These are phyloP conservation scores for Marmota monax DNA, from an alignment of 2,113 vertebrate species.

Conservation along the genomic window DNA sequence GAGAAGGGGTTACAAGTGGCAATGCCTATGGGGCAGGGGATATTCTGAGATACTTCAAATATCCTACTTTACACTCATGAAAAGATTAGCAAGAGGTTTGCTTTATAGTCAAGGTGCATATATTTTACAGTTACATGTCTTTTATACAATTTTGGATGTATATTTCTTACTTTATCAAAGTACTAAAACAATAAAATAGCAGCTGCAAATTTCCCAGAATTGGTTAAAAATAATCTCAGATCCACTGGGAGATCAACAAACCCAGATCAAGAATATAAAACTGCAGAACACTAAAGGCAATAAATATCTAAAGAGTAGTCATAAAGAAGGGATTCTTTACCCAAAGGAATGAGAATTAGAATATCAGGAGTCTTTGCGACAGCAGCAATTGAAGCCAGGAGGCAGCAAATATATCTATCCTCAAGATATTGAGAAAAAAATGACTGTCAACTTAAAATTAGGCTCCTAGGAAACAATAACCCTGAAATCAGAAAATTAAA, in stretches of 20 bases:
- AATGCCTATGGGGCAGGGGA: not conserved
- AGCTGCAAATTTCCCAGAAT: slow-evolving; percentile 10
- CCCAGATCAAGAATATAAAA: not conserved
- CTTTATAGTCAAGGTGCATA: not conserved
- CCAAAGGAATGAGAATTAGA: not conserved
- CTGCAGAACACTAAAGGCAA: not conserved
- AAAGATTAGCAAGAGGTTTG: not conserved
- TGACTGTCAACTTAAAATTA: slow-evolving; percentile 6
- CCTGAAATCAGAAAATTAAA: slow-evolving; percentile 16
- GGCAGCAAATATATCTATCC: not conserved
- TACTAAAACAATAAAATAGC: not conserved
- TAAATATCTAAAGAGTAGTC: not conserved
- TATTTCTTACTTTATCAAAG: not conserved
- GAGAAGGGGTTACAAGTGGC: not conserved
- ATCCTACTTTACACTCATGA: slow-evolving; percentile 10
- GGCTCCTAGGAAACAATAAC: slow-evolving; percentile 3
- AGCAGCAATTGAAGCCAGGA: slow-evolving; percentile 10
- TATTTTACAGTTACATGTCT: too few relatives aligned
- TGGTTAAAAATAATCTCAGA: slow-evolving; percentile 15
- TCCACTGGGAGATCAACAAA: slow-evolving; percentile 7
- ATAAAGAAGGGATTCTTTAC: not conserved
- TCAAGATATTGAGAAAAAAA: slow-evolving; percentile 35
- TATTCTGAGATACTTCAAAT: not conserved
- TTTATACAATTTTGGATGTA: too few relatives aligned
- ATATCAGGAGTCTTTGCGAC: not conserved